A percentile compares a stretch with the other conserved stretches of the same genome.
Evolutionary conservation across 2,113 vertebrate genomes (phyloP).

Genomic region (Cryptomyrus ogoouensis): DNA sequence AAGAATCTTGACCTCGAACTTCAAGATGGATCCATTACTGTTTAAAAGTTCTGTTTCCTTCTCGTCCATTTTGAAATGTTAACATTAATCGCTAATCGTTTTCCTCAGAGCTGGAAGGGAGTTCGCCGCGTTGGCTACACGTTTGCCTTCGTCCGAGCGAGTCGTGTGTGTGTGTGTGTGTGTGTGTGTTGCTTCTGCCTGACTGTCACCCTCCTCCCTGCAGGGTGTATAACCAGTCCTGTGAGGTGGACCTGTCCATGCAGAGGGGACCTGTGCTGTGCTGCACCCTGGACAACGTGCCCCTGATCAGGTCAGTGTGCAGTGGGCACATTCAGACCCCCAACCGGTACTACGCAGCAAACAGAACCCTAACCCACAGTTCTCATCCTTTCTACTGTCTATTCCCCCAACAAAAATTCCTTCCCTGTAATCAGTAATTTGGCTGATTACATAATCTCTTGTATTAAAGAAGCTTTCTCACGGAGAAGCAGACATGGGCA

Average conservation of each 20-base stretch:
- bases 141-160: background rate
- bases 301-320: conserved; percentile 67
- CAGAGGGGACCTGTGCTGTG: conserved; percentile 60
- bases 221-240: conserved; percentile 75
- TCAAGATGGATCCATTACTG: background rate
- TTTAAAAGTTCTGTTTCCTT: background rate
- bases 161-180: background rate
- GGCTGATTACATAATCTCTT: background rate
- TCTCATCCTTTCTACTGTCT: background rate
- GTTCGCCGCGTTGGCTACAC: background rate
- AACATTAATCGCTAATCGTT: background rate
- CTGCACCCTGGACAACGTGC: conserved; percentile 72
- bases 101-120: background rate
- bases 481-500: background rate
- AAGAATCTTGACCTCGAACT: background rate
- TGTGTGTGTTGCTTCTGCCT: background rate
- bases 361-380: background rate
- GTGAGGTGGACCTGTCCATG: conserved; percentile 49
- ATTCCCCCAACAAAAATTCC: background rate
- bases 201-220: background rate
- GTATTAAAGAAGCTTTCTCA: background rate
- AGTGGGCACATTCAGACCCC: background rate
- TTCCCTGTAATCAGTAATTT: background rate
- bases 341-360: background rate
- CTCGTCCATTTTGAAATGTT: background rate